phyloP scores from a whole-genome alignment of 2,797 vertebrate genomes.

The Liparis tanakae region DNA sequence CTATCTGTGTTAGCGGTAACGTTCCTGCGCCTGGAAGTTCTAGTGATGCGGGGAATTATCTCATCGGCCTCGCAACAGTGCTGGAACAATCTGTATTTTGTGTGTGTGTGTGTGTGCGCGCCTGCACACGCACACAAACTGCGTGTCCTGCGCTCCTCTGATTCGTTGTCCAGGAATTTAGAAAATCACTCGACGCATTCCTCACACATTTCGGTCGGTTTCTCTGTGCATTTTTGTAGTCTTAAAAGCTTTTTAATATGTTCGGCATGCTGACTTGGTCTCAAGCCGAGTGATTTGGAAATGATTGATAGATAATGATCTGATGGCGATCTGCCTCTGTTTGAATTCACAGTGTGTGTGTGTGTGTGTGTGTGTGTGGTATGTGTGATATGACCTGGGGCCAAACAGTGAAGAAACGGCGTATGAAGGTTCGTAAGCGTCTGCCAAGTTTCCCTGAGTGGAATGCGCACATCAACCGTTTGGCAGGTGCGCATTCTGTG shows the following conservation, averaged over 20 bases:
- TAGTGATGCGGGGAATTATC: slow-evolving; percentile 44
- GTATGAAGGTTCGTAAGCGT: not conserved
- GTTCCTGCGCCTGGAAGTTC: slow-evolving; percentile 54
- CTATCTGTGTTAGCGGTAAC: slow-evolving; percentile 26
- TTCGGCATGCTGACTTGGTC: not conserved
- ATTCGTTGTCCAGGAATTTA: slow-evolving; percentile 14
- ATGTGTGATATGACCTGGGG: not conserved
- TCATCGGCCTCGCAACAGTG: slow-evolving; percentile 23
- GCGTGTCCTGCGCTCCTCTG: not conserved
- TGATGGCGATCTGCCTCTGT: not conserved
- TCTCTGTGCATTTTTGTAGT: not conserved
- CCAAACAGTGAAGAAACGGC: not conserved
- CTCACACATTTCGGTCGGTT: slow-evolving; percentile 10
- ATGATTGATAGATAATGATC: not conserved
- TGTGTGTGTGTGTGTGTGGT: not conserved
- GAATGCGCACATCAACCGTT: slow-evolving; percentile 11
- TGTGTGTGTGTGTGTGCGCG: not conserved
- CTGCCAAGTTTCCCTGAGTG: slow-evolving; percentile 17
- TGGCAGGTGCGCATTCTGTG: slow-evolving; percentile 22
- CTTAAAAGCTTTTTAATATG: not conserved
- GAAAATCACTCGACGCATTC: slow-evolving; percentile 15
- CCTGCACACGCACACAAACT: slow-evolving; percentile 6
- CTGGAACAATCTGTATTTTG: slow-evolving; percentile 9
- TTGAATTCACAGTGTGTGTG: not conserved
- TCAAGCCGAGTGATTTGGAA: not conserved